Percentiles rank a stretch among this genome's conserved stretches.
These are phyloP conservation scores for Polyploca ridens DNA, from an alignment of 2,888 invertebrate genomes.

Conservation along the genomic window DNA sequence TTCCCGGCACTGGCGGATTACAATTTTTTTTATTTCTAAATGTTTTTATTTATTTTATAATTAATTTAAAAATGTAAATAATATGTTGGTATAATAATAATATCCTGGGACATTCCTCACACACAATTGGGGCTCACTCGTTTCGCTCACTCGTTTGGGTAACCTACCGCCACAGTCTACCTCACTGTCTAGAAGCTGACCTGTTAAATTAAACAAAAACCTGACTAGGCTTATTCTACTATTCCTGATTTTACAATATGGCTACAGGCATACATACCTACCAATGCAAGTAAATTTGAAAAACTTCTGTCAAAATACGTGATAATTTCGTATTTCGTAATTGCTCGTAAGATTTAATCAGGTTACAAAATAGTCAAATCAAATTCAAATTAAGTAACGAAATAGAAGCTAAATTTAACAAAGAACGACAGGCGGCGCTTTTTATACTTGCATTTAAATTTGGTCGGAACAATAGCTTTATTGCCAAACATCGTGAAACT, in stretches of 20 bases:
- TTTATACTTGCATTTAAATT: neutral
- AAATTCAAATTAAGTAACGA: conserved; percentile 1
- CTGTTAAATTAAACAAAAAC: too few relatives aligned
- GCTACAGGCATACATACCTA: neutral
- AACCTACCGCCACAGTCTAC: too few relatives aligned
- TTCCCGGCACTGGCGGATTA: too few relatives aligned
- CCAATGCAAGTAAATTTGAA: neutral
- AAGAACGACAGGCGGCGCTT: neutral
- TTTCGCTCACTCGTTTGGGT: too few relatives aligned
- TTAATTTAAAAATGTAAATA: too few relatives aligned
- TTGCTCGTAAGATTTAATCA: neutral
- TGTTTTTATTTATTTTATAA: too few relatives aligned
- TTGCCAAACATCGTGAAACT: conserved; percentile 1
- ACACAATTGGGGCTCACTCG: too few relatives aligned
- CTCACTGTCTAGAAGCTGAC: too few relatives aligned
- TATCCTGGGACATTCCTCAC: too few relatives aligned
- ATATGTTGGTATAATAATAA: too few relatives aligned
- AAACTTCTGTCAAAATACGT: neutral
- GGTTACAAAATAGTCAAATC: conserved; percentile 1
- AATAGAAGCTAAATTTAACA: neutral
- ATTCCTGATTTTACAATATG: neutral
- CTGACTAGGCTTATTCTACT: too few relatives aligned
- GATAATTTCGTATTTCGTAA: neutral
- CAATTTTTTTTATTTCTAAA: too few relatives aligned
- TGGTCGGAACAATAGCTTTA: neutral